Evolutionary conservation across 2,113 vertebrate species (phyloP).

Genomic region (Phrynosoma blainvillii): DNA sequence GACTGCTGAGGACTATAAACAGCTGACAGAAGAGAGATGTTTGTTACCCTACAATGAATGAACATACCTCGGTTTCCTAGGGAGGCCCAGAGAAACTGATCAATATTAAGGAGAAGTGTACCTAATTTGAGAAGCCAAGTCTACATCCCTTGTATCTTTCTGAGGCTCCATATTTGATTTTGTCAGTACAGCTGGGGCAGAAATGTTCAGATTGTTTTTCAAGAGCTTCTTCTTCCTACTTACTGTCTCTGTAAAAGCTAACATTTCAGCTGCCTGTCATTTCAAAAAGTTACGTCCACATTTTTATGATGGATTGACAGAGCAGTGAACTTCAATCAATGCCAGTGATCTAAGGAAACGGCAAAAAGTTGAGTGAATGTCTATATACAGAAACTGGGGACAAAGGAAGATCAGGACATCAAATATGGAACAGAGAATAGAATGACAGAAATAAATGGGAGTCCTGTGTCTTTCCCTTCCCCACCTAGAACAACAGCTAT

Average conservation of each 20-base stretch:
- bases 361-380: background rate
- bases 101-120: background rate
- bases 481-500: background rate
- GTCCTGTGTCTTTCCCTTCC: background rate
- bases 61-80: background rate
- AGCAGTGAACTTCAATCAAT: background rate
- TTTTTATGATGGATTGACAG: conserved; percentile 6
- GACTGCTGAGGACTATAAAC: background rate
- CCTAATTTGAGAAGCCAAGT: conserved; percentile 11
- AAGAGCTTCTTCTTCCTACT: background rate
- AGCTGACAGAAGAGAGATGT: background rate
- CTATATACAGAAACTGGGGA: background rate
- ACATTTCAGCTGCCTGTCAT: background rate
- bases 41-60: conserved; percentile 15
- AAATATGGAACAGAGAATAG: background rate
- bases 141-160: background rate
- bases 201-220: background rate
- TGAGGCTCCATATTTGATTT: background rate
- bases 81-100: background rate
- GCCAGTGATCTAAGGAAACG: background rate
- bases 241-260: background rate
- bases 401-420: background rate
- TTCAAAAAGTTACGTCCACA: background rate
- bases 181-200: background rate
- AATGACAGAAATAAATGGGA: background rate